Percentiles rank a stretch among this genome's conserved stretches.
Evolutionary conservation across 2,888 invertebrate species (phyloP).

Genomic region (Plagodis pulveraria): DNA sequence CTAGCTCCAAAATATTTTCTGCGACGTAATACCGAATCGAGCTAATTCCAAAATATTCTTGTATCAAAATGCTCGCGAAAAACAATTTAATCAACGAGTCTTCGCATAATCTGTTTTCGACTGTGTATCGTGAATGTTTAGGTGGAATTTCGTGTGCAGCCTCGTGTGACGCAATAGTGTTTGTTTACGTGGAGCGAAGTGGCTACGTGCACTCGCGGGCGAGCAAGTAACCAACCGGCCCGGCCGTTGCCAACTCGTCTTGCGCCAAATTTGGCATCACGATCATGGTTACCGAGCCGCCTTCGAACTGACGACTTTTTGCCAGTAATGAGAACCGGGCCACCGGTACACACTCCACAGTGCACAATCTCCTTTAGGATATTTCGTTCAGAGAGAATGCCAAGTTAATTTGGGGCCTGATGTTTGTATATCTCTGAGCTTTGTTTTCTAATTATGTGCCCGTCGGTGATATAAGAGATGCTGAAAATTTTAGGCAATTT

Average conservation of each 20-base stretch:
- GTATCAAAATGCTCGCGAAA: conserved; percentile 59
- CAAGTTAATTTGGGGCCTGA: conserved; percentile 25
- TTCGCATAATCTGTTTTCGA: conserved; percentile 37
- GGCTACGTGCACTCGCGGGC: conserved; percentile 59
- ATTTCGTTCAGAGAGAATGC: conserved; percentile 40
- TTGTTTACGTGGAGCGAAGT: conserved; percentile 74
- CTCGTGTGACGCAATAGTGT: conserved; percentile 70
- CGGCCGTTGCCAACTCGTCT: conserved; percentile 70
- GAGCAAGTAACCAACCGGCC: conserved; percentile 41
- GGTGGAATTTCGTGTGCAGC: conserved; percentile 54
- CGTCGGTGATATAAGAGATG: conserved; percentile 15
- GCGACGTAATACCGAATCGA: conserved; percentile 42
- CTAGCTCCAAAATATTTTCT: conserved; percentile 40
- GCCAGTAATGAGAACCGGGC: conserved; percentile 46
- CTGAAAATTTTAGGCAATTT: conserved; percentile 25
- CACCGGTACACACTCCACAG: conserved; percentile 42
- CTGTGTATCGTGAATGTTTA: conserved; percentile 45
- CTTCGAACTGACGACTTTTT: conserved; percentile 56
- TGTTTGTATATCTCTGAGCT: conserved; percentile 27
- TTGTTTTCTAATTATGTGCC: conserved; percentile 33
- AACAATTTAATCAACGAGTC: conserved; percentile 56
- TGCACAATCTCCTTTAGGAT: conserved; percentile 50
- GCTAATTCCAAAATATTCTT: conserved; percentile 50
- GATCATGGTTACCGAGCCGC: conserved; percentile 56
- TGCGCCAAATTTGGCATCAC: conserved; percentile 73